Conservation (phyloP, 2,797 vertebrate genomes). For the Furcifer pardalis region DNA sequence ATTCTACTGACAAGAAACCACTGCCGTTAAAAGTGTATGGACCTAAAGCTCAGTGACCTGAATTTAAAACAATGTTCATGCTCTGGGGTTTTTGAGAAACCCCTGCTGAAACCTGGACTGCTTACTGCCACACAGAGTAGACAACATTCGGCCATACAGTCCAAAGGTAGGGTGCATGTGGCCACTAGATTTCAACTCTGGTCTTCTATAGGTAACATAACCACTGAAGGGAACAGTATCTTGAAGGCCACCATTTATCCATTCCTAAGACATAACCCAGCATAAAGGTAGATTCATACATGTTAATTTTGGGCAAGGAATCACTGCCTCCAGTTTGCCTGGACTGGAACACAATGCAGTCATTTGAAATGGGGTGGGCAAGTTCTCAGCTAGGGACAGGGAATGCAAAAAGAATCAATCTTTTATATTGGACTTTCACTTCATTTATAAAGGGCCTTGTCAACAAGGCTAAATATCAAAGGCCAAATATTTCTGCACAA, state of each 20-base stretch:
- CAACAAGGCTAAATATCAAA: constrained; percentile 7
- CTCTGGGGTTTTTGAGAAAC: not conserved
- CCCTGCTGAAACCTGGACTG: not conserved
- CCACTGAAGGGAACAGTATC: not conserved
- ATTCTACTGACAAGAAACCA: not conserved
- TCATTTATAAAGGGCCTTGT: constrained; percentile 53
- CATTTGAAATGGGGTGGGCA: not conserved
- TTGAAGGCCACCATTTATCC: not conserved
- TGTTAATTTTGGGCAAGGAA: not conserved
- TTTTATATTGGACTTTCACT: constrained; percentile 56
- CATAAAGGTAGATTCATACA: not conserved
- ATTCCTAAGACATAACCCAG: not conserved
- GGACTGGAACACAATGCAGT: constrained; percentile 39
- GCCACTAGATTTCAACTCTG: not conserved
- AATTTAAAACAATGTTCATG: not conserved
- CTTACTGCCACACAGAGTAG: not conserved
- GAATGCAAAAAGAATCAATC: constrained; percentile 49
- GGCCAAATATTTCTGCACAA: constrained; percentile 58
- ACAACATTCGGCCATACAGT: not conserved
- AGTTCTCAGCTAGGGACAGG: not conserved
- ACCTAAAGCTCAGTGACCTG: not conserved
- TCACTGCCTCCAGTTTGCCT: constrained; percentile 34
- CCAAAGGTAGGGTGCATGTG: not conserved
- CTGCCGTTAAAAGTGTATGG: not conserved
- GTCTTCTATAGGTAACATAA: not conserved